phyloP scores from a whole-genome alignment of 2,888 invertebrate species.

The Palloptera scutellata region DNA sequence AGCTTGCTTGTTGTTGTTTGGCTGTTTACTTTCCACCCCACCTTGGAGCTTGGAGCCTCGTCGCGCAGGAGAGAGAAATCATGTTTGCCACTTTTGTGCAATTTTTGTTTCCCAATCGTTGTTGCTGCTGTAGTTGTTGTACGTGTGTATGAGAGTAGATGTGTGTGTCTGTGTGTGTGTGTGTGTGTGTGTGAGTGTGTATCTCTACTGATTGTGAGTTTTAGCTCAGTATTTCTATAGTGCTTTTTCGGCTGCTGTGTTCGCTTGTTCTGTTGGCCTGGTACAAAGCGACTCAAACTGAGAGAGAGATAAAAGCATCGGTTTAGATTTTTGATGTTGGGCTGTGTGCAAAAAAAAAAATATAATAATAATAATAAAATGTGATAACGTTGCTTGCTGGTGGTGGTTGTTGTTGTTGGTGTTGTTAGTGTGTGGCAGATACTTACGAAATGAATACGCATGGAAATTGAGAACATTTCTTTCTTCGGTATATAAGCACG shows the following conservation, averaged over 20 bases:
- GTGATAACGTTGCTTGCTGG: slow-evolving; percentile 9
- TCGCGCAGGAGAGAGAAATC: no score
- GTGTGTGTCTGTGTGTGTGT: not conserved
- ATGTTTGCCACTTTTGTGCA: not conserved
- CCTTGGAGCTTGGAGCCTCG: no score
- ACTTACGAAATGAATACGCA: not conserved
- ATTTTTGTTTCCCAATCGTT: not conserved
- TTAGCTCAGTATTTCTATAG: slow-evolving; percentile 10
- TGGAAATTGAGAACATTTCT: slow-evolving; percentile 12
- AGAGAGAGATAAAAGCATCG: slow-evolving; percentile 61
- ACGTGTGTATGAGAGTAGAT: not conserved
- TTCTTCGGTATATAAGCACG: not conserved
- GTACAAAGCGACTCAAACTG: slow-evolving; percentile 59
- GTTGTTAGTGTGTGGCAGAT: slow-evolving; percentile 15
- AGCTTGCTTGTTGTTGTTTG: no score
- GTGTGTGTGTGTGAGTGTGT: not conserved
- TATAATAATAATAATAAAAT: not conserved
- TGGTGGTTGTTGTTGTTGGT: slow-evolving; percentile 1
- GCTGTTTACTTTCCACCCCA: no score
- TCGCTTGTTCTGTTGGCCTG: slow-evolving; percentile 53
- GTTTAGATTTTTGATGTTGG: slow-evolving; percentile 20
- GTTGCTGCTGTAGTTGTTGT: not conserved
- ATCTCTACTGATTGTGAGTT: not conserved
- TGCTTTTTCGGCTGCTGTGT: not conserved
- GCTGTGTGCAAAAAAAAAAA: no score